Evolutionary conservation across 2,888 invertebrate genomes (phyloP).

Genomic region (Drosophila cracens): DNA sequence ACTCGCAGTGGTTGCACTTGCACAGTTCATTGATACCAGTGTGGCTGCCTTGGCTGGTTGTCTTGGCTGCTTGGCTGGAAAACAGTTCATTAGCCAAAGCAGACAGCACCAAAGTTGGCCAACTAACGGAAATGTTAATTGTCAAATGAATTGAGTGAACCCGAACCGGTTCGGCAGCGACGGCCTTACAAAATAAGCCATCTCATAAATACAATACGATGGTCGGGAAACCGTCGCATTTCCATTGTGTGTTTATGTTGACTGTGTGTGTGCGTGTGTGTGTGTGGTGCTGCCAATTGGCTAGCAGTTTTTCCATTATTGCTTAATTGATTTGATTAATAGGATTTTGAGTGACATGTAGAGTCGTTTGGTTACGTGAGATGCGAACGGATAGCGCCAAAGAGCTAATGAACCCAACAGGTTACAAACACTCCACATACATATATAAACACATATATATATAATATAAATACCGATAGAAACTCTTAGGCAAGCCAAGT

Average conservation of each 20-base stretch:
- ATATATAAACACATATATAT: neutral
- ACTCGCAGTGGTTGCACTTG: constrained; percentile 36
- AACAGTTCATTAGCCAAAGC: constrained; percentile 76
- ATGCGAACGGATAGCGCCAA: constrained; percentile 16
- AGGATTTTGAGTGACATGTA: constrained; percentile 74
- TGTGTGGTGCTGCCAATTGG: constrained; percentile 54
- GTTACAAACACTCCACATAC: constrained; percentile 16
- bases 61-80: constrained; percentile 26
- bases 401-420: constrained; percentile 69
- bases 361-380: constrained; percentile 64
- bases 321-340: constrained; percentile 77
- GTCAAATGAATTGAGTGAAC: constrained; percentile 72
- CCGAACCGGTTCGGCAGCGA: constrained; percentile 62
- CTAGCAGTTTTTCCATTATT: constrained; percentile 74
- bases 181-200: constrained; percentile 75
- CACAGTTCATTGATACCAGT: constrained; percentile 67
- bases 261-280: constrained; percentile 13
- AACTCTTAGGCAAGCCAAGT: constrained; percentile 1
- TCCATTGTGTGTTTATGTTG: constrained; percentile 39
- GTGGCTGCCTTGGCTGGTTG: constrained; percentile 8
- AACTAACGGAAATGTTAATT: constrained; percentile 81
- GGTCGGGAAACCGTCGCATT: constrained; percentile 62
- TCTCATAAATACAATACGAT: constrained; percentile 67
- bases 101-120: constrained; percentile 79
- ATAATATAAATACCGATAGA: neutral